Base-by-base conservation (phyloP, 1,140 invertebrate genomes). In the Philotrypesis tridentata region DNA sequence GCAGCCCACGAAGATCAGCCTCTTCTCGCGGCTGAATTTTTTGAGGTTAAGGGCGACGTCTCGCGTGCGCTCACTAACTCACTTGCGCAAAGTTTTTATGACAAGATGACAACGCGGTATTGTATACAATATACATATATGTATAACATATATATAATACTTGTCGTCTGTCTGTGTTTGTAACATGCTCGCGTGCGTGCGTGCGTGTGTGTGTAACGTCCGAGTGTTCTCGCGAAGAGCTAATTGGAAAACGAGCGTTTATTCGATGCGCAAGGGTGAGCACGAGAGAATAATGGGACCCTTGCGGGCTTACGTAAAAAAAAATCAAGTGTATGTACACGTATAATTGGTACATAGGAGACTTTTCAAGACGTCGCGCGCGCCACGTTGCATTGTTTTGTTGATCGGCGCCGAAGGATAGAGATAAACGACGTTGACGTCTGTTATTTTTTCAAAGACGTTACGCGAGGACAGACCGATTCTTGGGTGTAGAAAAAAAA, bases 41-140 rank as follows among this genome's bases (percentile, higher is more conserved):
- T 79, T 79, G 78, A 79, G 78, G 78, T 79, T 79, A 79, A 79
- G 78, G 78, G 78, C 78, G 33, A 61, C 78, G 48, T 40, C 25
- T 31, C 37, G 29, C 23, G 14, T 29, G 27, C 55, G 27, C 43
- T 23, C 72, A 27, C 48, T 74, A 11, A 21, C 14, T 55, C 55
- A 60, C 72, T 61, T 17, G 21, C 40, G 73, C 73, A 61, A 31
- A 61, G 33, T 29, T 14, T 63, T n/a, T n/a, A n/a, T n/a, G n/a
- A n/a, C n/a, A n/a, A n/a, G n/a, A n/a, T n/a, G n/a, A n/a, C n/a
- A n/a, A n/a, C n/a, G n/a, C n/a, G n/a, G n/a, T n/a, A n/a, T n/a
- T n/a, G n/a, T n/a, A n/a, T n/a, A n/a, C n/a, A n/a, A n/a, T n/a
- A n/a, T n/a, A n/a, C n/a, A n/a, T n/a, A n/a, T n/a, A n/a, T n/a